These are phyloP conservation scores for Nanorana parkeri DNA, from an alignment of 2,113 vertebrate species.

Conservation along the genomic window DNA sequence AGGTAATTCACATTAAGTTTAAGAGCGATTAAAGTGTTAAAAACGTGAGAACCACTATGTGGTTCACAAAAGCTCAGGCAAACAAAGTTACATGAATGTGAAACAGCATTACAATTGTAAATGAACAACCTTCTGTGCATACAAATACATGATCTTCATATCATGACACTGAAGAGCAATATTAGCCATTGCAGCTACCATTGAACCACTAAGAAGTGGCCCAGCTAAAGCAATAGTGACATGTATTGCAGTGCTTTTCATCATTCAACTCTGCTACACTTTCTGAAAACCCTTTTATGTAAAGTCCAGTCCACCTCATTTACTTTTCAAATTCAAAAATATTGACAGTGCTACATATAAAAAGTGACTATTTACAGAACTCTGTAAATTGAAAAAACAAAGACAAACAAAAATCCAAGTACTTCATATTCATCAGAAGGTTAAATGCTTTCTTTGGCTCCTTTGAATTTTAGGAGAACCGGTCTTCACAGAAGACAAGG, in stretches of 20 bases:
- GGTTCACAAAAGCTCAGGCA: slow-evolving; percentile 77
- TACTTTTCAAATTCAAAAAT: slow-evolving; percentile 8
- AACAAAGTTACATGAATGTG: slow-evolving; percentile 57
- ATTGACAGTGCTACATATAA: slow-evolving; percentile 46
- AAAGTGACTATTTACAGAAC: slow-evolving; percentile 57
- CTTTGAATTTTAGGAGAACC: slow-evolving; percentile 72
- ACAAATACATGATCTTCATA: slow-evolving; percentile 54
- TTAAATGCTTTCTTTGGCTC: slow-evolving; percentile 81
- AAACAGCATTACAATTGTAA: slow-evolving; percentile 63
- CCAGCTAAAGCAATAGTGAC: neutral
- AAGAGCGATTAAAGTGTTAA: slow-evolving; percentile 70
- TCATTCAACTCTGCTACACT: neutral
- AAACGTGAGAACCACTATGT: slow-evolving; percentile 65
- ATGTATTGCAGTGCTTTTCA: neutral
- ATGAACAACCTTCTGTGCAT: slow-evolving; percentile 13
- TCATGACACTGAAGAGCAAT: neutral
- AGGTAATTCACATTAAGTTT: slow-evolving; percentile 74
- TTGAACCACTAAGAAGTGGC: neutral
- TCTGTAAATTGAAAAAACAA: slow-evolving; percentile 73
- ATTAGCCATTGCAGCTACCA: neutral
- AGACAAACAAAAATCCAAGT: neutral
- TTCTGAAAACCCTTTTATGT: neutral
- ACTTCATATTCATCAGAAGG: slow-evolving; percentile 78
- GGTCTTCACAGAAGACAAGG: slow-evolving; percentile 97
- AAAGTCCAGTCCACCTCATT: slow-evolving; percentile 16